Percentiles rank a stretch among this genome's conserved stretches.
Evolutionary conservation across 1,140 invertebrate species (phyloP).

Genomic region (Riptortus pedestris): DNA sequence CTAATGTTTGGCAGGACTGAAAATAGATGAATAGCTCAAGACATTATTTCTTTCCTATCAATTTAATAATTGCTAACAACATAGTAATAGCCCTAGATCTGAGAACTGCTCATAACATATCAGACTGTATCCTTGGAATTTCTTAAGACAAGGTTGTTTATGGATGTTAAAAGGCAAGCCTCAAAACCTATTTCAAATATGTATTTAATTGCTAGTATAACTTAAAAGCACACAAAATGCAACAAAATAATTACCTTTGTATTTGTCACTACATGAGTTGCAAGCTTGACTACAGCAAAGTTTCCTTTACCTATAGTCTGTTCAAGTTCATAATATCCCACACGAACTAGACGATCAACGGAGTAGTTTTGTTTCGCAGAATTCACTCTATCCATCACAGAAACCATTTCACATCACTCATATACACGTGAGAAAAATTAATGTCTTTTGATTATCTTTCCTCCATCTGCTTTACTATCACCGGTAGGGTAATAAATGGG

Average conservation of each 20-base stretch:
- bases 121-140: slow-evolving; percentile 7
- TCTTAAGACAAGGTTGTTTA: slow-evolving; percentile 9
- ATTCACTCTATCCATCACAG: slow-evolving; percentile 30
- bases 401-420: slow-evolving; percentile 24
- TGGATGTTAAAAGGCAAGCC: background rate
- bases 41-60: background rate
- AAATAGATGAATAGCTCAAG: background rate
- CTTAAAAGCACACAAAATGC: too few relatives aligned
- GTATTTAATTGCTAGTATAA: too few relatives aligned
- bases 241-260: slow-evolving; percentile 91
- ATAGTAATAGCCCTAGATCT: too few relatives aligned
- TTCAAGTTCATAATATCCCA: slow-evolving; percentile 94
- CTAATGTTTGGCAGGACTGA: too few relatives aligned
- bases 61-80: too few relatives aligned
- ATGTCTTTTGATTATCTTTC: slow-evolving; percentile 23
- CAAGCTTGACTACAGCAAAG: slow-evolving; percentile 97
- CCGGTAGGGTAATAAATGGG: background rate
- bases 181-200: too few relatives aligned
- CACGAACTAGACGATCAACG: slow-evolving; percentile 69
- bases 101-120: background rate
- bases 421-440: slow-evolving; percentile 11
- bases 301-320: slow-evolving; percentile 96
- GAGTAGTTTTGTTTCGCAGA: slow-evolving; percentile 39
- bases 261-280: slow-evolving; percentile 93
- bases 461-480: slow-evolving; percentile 21